Conservation (phyloP, 2,113 vertebrate genomes). For the Sorex fumeus region DNA sequence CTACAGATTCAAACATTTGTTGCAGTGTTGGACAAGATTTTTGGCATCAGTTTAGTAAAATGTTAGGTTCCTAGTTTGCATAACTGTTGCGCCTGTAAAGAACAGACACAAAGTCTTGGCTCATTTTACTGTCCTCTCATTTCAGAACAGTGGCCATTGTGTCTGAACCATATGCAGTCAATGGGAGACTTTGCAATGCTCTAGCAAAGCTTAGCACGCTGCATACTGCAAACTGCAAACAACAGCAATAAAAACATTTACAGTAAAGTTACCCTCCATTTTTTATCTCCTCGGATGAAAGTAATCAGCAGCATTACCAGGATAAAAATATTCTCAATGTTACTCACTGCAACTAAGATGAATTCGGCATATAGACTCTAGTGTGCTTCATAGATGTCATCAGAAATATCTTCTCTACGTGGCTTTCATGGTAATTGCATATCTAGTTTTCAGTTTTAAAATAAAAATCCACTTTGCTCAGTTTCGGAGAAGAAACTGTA, state of each 20-base stretch:
- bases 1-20: constrained; percentile 82
- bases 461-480: background rate
- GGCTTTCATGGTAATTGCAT: background rate
- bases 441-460: constrained; percentile 25
- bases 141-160: constrained; percentile 28
- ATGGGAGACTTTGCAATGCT: background rate
- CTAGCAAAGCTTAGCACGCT: background rate
- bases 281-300: constrained; percentile 5
- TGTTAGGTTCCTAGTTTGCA: constrained; percentile 77
- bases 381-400: background rate
- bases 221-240: background rate
- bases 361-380: background rate
- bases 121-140: constrained; percentile 71
- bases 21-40: constrained; percentile 79
- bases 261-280: background rate
- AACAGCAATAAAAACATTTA: background rate
- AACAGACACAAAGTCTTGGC: constrained; percentile 78
- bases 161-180: constrained; percentile 41
- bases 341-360: background rate
- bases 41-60: constrained; percentile 78
- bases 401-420: background rate
- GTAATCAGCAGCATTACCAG: background rate
- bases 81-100: constrained; percentile 77
- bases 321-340: constrained; percentile 13
- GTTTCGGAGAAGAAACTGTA: background rate